A percentile compares a stretch with the other conserved stretches of the same genome.
Evolutionary conservation across 2,797 vertebrate genomes (phyloP).

Genomic region (Dicrostonyx torquatus): DNA sequence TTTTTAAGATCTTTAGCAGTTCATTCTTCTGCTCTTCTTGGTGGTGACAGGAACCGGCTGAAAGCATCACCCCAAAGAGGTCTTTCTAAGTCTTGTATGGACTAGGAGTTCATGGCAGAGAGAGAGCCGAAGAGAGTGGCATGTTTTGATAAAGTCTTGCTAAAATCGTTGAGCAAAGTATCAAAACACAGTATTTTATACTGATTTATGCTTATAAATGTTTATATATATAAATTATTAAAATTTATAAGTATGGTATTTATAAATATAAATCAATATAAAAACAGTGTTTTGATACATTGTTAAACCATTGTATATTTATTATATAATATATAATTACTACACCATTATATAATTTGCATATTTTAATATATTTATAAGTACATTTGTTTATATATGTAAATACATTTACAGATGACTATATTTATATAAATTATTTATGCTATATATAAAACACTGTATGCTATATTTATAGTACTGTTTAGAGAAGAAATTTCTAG

Average conservation of each 20-base stretch:
- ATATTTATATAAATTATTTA: background rate
- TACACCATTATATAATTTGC: background rate
- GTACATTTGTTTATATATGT: background rate
- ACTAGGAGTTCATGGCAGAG: background rate
- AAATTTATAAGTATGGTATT: background rate
- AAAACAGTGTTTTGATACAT: background rate
- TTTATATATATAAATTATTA: background rate
- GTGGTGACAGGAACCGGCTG: conserved; percentile 20
- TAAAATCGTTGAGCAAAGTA: conserved; percentile 39
- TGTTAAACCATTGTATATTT: background rate
- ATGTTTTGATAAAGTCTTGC: background rate
- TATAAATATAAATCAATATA: background rate
- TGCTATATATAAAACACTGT: background rate
- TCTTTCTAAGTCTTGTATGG: background rate
- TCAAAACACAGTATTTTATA: conserved; percentile 9
- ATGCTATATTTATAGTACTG: background rate
- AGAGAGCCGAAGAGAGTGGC: background rate
- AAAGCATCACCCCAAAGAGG: background rate
- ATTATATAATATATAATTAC: background rate
- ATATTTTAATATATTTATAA: background rate
- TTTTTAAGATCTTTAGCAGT: conserved; percentile 6
- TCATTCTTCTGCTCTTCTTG: conserved; percentile 14
- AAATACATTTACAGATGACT: background rate
- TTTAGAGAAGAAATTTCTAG: conserved; percentile 5
- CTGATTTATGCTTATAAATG: background rate